These are phyloP conservation scores for Akabosia matsudoensis DNA, from an alignment of 1,140 invertebrate species.

Conservation along the genomic window DNA sequence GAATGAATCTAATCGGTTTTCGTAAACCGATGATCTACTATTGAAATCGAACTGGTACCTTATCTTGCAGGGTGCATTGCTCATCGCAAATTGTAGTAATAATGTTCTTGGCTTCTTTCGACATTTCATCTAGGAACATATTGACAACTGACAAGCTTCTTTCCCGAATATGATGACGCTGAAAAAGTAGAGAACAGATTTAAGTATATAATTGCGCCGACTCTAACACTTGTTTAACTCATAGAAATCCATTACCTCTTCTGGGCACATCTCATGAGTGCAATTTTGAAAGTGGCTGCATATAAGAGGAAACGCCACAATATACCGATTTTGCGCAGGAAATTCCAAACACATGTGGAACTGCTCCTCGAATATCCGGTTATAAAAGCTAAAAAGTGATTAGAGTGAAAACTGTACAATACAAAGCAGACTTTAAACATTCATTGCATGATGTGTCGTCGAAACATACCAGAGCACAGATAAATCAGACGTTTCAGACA, in stretches of 20 bases:
- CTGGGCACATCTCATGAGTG: constrained; percentile 96
- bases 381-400: constrained; percentile 72
- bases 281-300: constrained; percentile 97
- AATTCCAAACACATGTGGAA: constrained; percentile 99
- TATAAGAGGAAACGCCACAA: constrained; percentile 95
- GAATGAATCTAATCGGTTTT: neutral
- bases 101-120: constrained; percentile 97
- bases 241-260: constrained; percentile 66
- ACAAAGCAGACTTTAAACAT: neutral
- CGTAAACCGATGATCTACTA: too few relatives aligned
- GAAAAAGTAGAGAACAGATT: constrained; percentile 39
- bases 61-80: constrained; percentile 89
- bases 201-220: constrained; percentile 25
- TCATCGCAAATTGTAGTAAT: constrained; percentile 98
- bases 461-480: constrained; percentile 79
- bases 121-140: constrained; percentile 97
- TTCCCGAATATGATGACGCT: constrained; percentile 90
- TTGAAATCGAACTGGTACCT: too few relatives aligned
- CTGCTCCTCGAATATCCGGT: constrained; percentile 94
- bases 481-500: constrained; percentile 93
- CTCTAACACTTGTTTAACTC: constrained; percentile 20
- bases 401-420: neutral
- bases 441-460: neutral
- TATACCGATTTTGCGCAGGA: constrained; percentile 94
- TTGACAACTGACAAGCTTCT: constrained; percentile 94